Evolutionary conservation across 1,140 invertebrate genomes (phyloP).

Genomic region (Nasonia giraulti): DNA sequence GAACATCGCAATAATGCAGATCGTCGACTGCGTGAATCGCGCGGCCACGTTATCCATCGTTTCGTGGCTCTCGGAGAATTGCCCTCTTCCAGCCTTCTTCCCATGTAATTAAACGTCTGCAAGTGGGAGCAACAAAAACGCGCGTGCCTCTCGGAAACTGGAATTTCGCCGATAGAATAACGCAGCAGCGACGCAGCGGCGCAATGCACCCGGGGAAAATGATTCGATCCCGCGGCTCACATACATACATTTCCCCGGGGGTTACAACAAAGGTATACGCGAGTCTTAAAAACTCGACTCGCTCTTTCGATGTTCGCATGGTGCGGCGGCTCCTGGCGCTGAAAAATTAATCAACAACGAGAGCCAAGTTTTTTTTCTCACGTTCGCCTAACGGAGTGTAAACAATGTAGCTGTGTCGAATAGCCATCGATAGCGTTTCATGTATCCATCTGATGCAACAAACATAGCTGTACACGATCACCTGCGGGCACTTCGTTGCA

Average conservation of each 20-base stretch:
- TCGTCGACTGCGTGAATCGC: background rate
- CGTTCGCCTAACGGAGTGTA: background rate
- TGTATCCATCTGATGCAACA: too few species aligned
- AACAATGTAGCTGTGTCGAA: too few species aligned
- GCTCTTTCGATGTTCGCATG: background rate
- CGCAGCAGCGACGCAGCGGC: background rate
- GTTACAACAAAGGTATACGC: background rate
- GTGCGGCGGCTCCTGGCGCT: background rate
- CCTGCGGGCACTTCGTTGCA: too few species aligned
- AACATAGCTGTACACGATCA: too few species aligned
- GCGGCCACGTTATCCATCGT: background rate
- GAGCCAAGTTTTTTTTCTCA: background rate
- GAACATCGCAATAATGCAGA: background rate
- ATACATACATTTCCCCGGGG: conserved; percentile 15
- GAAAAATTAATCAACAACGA: background rate
- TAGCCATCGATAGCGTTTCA: too few species aligned
- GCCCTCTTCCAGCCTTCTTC: background rate
- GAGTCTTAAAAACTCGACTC: background rate
- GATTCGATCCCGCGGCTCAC: conserved; percentile 13
- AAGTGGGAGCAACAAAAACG: background rate
- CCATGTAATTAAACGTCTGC: background rate
- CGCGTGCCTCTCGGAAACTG: background rate
- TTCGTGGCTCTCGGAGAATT: background rate
- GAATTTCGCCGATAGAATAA: background rate
- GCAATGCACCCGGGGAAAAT: background rate